Evolutionary conservation across 2,888 invertebrate species (phyloP).

Genomic region (Chouioia cunea): DNA sequence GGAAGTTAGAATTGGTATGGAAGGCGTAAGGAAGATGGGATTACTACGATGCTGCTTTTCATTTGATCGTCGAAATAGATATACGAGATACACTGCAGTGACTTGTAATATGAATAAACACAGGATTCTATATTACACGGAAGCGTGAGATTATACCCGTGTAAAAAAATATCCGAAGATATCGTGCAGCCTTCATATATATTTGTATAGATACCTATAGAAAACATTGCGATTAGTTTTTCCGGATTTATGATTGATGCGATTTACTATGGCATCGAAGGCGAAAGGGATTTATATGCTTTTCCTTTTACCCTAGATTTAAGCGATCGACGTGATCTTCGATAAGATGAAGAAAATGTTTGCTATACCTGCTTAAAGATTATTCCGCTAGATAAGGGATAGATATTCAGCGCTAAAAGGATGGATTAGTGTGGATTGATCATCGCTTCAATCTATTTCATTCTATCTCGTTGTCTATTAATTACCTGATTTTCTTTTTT

Average conservation of each 20-base stretch:
- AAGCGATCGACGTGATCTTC: too few species aligned
- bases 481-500: too few species aligned
- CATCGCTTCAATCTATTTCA: too few species aligned
- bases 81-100: too few species aligned
- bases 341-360: too few species aligned
- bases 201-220: neutral
- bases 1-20: slow-evolving; percentile 31
- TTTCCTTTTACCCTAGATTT: neutral
- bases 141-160: slow-evolving; percentile 24
- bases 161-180: slow-evolving; percentile 31
- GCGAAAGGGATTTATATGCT: slow-evolving; percentile 24
- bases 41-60: neutral
- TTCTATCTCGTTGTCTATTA: too few species aligned
- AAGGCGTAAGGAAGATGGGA: slow-evolving; percentile 27
- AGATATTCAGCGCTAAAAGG: too few species aligned
- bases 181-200: neutral
- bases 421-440: too few species aligned
- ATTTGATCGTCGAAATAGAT: too few species aligned
- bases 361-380: too few species aligned
- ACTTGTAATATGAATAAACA: too few species aligned
- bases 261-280: slow-evolving; percentile 4
- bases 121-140: slow-evolving; percentile 9
- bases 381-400: too few species aligned
- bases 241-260: slow-evolving; percentile 38
- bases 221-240: slow-evolving; percentile 37